Percentiles rank a stretch among this genome's conserved stretches.
These are phyloP conservation scores for Neosilurus hyrtlii DNA, from an alignment of 2,797 vertebrate genomes.

Conservation along the genomic window DNA sequence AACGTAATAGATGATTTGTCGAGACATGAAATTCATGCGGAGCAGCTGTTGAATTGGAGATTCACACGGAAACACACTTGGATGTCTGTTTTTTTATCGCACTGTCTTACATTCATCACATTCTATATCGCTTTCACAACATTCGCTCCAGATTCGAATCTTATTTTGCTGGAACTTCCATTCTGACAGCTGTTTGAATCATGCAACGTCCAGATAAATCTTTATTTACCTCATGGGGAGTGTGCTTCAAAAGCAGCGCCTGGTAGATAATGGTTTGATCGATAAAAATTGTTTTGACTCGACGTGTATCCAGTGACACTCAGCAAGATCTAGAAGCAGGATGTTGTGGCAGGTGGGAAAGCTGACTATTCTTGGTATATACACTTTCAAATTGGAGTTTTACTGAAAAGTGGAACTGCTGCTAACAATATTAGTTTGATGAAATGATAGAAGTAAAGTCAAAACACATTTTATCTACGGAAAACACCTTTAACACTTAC, in stretches of 20 bases:
- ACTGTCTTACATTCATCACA: background rate
- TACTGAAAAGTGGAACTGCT: background rate
- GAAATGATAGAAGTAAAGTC: background rate
- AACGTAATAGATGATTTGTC: conserved; percentile 36
- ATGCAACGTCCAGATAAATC: background rate
- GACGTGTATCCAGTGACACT: background rate
- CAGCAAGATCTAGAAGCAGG: background rate
- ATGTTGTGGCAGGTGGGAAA: conserved; percentile 17
- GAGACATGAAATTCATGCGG: conserved; percentile 43
- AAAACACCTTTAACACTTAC: background rate
- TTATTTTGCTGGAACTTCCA: conserved; percentile 21
- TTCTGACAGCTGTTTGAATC: conserved; percentile 11
- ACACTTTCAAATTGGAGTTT: conserved; percentile 11
- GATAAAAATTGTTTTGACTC: conserved; percentile 32
- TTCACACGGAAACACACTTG: background rate
- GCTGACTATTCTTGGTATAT: conserved; percentile 14
- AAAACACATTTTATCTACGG: background rate
- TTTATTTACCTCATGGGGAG: conserved; percentile 19
- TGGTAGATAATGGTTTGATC: background rate
- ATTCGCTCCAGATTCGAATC: conserved; percentile 19
- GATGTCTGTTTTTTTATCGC: conserved; percentile 16
- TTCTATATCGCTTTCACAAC: conserved; percentile 7
- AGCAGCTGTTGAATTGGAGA: conserved; percentile 26
- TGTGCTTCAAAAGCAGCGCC: conserved; percentile 14
- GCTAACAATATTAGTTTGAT: conserved; percentile 12